Evolutionary conservation across 2,113 vertebrate species (phyloP).

Genomic region (Okapia johnstoni): DNA sequence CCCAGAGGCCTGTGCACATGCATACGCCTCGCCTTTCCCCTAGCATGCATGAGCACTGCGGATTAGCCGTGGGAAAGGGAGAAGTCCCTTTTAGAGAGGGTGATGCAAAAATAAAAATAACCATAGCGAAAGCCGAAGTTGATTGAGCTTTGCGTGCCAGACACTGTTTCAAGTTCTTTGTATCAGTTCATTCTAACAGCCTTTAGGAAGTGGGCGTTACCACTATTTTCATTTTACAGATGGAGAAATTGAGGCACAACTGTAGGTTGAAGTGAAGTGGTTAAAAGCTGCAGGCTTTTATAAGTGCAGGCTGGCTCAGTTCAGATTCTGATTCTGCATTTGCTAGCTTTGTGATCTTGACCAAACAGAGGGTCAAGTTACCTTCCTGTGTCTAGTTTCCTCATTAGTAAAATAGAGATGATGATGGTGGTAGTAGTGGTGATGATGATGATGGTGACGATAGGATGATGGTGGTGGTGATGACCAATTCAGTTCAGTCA

Average conservation of each 20-base stretch:
- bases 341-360: neutral
- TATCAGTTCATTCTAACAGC: too few species aligned
- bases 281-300: neutral
- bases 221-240: neutral
- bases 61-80: neutral
- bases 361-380: neutral
- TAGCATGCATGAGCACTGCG: neutral
- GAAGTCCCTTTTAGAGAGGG: neutral
- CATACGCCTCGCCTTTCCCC: neutral
- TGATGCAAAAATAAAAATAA: neutral
- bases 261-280: neutral
- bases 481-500: neutral
- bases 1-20: neutral
- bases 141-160: fast-evolving
- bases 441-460: neutral
- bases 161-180: neutral
- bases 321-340: neutral
- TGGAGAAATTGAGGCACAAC: neutral
- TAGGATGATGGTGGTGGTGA: neutral
- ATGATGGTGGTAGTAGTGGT: neutral
- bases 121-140: fast-evolving
- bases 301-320: neutral
- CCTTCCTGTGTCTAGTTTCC: neutral
- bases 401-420: neutral
- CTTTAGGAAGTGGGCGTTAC: neutral